A percentile compares a stretch with the other conserved stretches of the same genome.
Conservation (phyloP, 2,113 vertebrate species). For the Melanerpes aurifrons region DNA sequence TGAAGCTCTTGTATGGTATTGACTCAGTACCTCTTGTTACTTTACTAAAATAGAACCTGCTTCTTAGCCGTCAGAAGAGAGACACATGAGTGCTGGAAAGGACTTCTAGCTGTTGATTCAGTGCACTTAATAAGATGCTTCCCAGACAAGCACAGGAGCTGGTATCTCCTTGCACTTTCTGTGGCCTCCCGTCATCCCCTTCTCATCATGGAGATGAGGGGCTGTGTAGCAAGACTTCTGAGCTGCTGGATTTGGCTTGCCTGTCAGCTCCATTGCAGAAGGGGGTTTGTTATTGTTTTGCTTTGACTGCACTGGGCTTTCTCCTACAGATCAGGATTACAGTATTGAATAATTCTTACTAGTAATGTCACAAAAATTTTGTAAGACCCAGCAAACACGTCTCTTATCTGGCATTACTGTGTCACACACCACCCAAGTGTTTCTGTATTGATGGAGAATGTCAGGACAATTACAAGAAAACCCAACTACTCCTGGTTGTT, state of each 20-base stretch:
- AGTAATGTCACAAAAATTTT: slow-evolving; percentile 12
- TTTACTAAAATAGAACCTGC: background rate
- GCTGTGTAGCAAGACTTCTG: background rate
- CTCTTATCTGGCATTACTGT: background rate
- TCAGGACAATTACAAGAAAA: background rate
- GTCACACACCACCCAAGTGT: background rate
- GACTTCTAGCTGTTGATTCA: background rate
- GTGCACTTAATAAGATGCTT: background rate
- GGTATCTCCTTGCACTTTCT: background rate
- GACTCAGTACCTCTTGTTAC: background rate
- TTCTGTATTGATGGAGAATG: background rate
- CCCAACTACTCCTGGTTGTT: background rate
- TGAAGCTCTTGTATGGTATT: background rate
- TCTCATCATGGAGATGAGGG: accelerated
- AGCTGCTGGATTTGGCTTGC: background rate
- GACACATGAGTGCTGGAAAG: background rate
- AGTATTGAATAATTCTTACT: background rate
- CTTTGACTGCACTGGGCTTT: slow-evolving; percentile 8
- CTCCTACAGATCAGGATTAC: background rate
- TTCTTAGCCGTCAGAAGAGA: background rate
- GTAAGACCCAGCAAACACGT: background rate
- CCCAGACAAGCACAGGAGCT: background rate
- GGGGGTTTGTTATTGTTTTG: background rate
- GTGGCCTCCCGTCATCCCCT: background rate
- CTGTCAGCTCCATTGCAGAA: background rate